Base-by-base conservation (phyloP, 2,797 vertebrate genomes). In the Nothura maculosa region DNA sequence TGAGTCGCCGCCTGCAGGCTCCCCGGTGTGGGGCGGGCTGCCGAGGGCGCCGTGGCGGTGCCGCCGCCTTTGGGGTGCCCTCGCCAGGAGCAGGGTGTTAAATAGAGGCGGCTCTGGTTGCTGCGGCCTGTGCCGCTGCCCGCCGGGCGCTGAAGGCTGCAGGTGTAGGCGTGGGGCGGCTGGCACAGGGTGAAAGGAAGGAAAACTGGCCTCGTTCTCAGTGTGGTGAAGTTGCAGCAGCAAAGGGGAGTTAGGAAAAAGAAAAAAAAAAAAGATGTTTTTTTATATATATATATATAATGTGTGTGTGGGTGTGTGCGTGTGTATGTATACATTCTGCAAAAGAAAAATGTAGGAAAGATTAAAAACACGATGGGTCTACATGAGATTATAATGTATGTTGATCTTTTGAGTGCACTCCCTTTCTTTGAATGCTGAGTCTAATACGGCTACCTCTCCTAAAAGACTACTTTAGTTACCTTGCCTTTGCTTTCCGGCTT, bases 361-460 rank as follows among this genome's bases (percentile, higher is more conserved):
- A 63, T 60, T 90, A 87, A 89, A 92, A 91, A 50, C 19, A 13
- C 57, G 70, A 78, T 70, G 82, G 94, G 93, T 93, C 96, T 86
- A 27, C 47, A 40, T 63, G 94, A 92, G 81, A 81, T 77, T 95
- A 5, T 85, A 72, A 89, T 94, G 79, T 93, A 72, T 90, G 86
- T 74, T 42, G 90, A 67, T 84, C 94, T 95, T 94, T 85, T 70
- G 89, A 95, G 87, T 95, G 97, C 97, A 96, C 96, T 96, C 94
- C 96, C 95, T 94, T 89, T 40, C 90, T 94, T 90, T 87, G 82
- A 94, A 97, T 94, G 95, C 97, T 97, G 96, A 96, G 94, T 95
- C 91, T 97, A 77, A 95, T 94, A 97, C 18, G 97, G 97, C 98
- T 98, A 98, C 98, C 97, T 98, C 97, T 97, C 95, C 97, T 96